Evolutionary conservation across 1,140 invertebrate genomes (phyloP), one percentile per base, ranked within the genome.

Genomic region (Pectinophora gossypiella): DNA sequence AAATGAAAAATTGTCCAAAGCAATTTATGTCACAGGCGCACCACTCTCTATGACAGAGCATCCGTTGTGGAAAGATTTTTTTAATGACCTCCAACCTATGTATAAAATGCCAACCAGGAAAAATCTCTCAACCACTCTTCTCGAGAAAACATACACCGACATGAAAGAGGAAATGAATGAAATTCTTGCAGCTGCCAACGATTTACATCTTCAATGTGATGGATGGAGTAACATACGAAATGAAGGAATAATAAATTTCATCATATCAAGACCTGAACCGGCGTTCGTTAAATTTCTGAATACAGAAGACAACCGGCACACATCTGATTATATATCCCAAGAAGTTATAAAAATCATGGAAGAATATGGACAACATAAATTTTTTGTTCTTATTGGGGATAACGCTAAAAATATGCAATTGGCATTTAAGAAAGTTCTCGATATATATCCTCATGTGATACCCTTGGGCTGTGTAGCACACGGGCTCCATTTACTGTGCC

Each of bases 331-430:
- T 49, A 0, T 68, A 0, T 23, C 12, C 38, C 7, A 57, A 56
- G 53, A 68, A 23, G 52, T 57, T 19, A 20, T 54, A 1, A 56
- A 56, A 54, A 42, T 64, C 4, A 58, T 68, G n/a, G 22, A 52
- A 0, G n/a, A 9, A 18, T 59, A 56, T 21, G 62, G 59, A 42
- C 45, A 10, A 1, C 2, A 56, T 7, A 68, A 64, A 48, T 64
- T 61, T 55, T 44, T 55, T 43, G 40, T 46, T n/a, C 20, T 68
- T 38, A 60, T 65, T 15, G 57, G 60, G 43, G 57, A 69, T 45
- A 68, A 68, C 23, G 61, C 59, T 36, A 19, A 9, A n/a, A 64
- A 65, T 59, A 51, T 68, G 13, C 52, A 62, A 56, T 57, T 32
- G 56, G 56, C 56, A 22, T 57, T 59, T 19, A 47, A 54, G 9